Base-by-base conservation (phyloP, 2,888 invertebrate genomes). In the Malthinus seriepunctatus region DNA sequence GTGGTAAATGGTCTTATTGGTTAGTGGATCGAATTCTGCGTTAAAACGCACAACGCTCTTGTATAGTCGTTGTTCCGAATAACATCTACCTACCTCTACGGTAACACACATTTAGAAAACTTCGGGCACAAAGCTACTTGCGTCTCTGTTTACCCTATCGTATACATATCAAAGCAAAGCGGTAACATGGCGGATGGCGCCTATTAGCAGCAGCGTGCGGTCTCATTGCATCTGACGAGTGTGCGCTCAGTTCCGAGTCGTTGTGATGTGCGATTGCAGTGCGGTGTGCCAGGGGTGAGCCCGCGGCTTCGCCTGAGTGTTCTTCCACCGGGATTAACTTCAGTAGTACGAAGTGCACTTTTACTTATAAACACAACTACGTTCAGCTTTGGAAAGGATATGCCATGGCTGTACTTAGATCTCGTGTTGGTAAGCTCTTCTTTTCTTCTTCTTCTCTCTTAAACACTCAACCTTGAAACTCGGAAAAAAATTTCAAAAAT, bases 341-440 rank as follows among this genome's bases (percentile, higher is more conserved):
- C 42, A 14, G 38, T 34, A 14, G 38, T 56, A 12, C 42, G 32
- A 34, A 44, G 11, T 50, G 39, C 14, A 32, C 48, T 12, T 45
- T 42, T 38, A n/a, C 49, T 32, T 35, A 34, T 42, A 23, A 23
- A 5, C 23, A 42, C 56, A 51, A 15, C 37, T n/a, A 31, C 47
- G 39, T 39, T 15, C 48, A 33, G 37, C 58, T 42, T 34, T 33
- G 37, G 44, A 31, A 46, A 32, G 47, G 66, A 64, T 65, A 71
- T 71, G 71, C 77, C 76, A 78, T 78, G 78, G 78, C 77, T 76
- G 75, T 77, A 73, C 75, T 78, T 74, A 72, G 76, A 76, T 76
- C 77, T 76, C 70, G 73, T 72, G 63, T 70, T 75, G 77, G 77
- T 77, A 74, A 76, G 76, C 65, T 32, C 50, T 35, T 32, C 54